Evolutionary conservation across 1,140 invertebrate species (phyloP), one percentile per base, ranked within the genome.

Genomic region (Drosophila tsacasi): DNA sequence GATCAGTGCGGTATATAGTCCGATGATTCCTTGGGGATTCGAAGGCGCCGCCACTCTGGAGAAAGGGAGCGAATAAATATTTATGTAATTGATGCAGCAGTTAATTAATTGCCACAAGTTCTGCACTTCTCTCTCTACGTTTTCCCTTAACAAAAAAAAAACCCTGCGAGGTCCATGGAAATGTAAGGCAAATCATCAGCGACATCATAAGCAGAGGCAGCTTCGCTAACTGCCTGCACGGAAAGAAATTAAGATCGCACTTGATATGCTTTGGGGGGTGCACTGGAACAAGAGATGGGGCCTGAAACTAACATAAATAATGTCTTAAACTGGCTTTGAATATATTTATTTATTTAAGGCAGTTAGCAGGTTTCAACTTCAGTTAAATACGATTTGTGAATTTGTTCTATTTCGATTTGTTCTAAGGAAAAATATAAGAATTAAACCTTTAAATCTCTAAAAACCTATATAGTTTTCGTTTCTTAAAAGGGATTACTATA

Each of bases 31-130:
- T 49, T 23, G 57, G 76, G 80, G 78, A 73, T 23, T 60, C 37
- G 67, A 50, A 73, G 67, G 67, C 69, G 78, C 81, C 65, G 72
- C 30, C 30, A 13, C n/a, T 47, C 46, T 52, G 52, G 47, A 50
- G 59, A 65, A 71, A 66, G 42, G 25, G 32, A 60, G 32, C 58
- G 57, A 58, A 60, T 58, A 74, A 64, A 79, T 78, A 87, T 78
- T 90, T 89, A 87, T 78, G 83, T 89, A 90, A 90, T 89, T 90
- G 85, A 90, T 81, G 78, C 84, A 65, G 59, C 62, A 90, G 84
- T 90, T 87, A 87, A 87, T 87, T 87, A 87, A 87, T 87, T 87
- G 84, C 81, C 83, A 84, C 84, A 87, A 87, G 81, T 84, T 55
- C 40, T 35, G 35, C 13, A 8, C 44, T 50, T 25, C 25, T 55